Evolutionary conservation across 1,140 invertebrate species (phyloP), one percentile per base, ranked within the genome.

Genomic region (Nasonia vitripennis): DNA sequence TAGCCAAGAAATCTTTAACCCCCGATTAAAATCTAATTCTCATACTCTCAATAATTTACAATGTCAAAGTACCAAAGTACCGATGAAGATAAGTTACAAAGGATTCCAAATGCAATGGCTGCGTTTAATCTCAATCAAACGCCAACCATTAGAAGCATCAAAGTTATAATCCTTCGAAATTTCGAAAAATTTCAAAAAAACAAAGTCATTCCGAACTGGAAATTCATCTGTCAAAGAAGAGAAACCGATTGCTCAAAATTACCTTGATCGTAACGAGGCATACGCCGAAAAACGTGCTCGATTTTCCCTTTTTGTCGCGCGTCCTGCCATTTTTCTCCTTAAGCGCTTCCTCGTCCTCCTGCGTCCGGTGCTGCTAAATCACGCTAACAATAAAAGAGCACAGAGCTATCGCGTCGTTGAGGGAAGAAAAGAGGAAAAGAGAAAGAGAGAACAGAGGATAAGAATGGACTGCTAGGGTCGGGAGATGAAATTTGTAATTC

Each of bases 401-500:
- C 34, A 51, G 62, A 81, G 82, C 85, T 87, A 87, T 85, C 83
- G 74, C 81, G 45, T 31, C 70, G 71, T 73, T 31, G 84, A 70
- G 14, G 6, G 55, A 62, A 62, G 55, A 62, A 62, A 20, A 75
- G 37, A 75, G 74, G 67, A 45, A 67, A 31, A 70, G 83, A 78
- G 31, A 85, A 84, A 37, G 55, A 71, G 78, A 74, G 78, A 86
- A 71, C 79, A 84, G 34, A 37, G 78, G 86, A 84, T 87, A 85
- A 88, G 88, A 89, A 87, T 81, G 86, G 78, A 70, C 34, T 37
- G 20, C 74, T 4, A 45, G 78, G 86, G 87, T 85, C 85, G 87
- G 86, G 81, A 85, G 86, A 87, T 88, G 86, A 91, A 91, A 93
- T 92, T 93, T 92, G 91, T 93, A 92, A 93, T 93, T 92, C 91